A percentile compares a stretch with the other conserved stretches of the same genome.
Evolutionary conservation across 2,888 invertebrate species (phyloP).

Genomic region (Neoitamus cyanurus): DNA sequence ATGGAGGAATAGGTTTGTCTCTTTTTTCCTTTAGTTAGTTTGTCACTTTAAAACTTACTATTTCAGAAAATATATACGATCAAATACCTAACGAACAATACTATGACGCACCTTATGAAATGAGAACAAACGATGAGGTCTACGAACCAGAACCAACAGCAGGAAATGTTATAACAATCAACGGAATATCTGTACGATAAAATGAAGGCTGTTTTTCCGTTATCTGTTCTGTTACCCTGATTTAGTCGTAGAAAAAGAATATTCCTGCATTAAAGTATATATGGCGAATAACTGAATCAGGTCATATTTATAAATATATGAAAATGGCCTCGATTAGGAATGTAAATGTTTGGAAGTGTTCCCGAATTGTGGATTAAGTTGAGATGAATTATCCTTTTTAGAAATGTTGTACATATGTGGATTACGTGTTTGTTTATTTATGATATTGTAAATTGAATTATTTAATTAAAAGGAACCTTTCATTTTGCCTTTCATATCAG

Average conservation of each 20-base stretch:
- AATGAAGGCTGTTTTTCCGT: not conserved
- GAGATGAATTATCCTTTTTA: not conserved
- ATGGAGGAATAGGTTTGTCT: constrained; percentile 46
- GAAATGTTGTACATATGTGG: constrained; percentile 17
- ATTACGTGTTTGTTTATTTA: constrained; percentile 20
- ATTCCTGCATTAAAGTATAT: not conserved
- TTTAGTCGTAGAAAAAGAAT: not conserved
- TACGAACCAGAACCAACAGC: constrained; percentile 68
- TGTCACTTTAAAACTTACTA: not conserved
- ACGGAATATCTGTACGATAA: constrained; percentile 86
- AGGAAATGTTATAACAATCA: constrained; percentile 80
- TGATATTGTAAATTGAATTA: constrained; percentile 8
- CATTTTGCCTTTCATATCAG: not conserved
- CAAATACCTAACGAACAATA: constrained; percentile 76
- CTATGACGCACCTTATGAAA: constrained; percentile 82
- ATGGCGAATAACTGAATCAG: not conserved
- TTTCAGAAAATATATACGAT: constrained; percentile 70
- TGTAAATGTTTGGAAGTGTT: not conserved
- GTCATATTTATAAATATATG: constrained; percentile 3
- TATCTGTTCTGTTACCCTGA: not conserved
- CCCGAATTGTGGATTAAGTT: not conserved
- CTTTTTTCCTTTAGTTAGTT: not conserved
- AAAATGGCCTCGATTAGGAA: not conserved
- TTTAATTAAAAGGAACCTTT: not conserved
- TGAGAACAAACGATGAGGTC: constrained; percentile 70